Percentiles rank a stretch among this genome's conserved stretches.
These are phyloP conservation scores for Galerucella nymphaeae DNA, from an alignment of 2,888 invertebrate genomes.

Conservation along the genomic window DNA sequence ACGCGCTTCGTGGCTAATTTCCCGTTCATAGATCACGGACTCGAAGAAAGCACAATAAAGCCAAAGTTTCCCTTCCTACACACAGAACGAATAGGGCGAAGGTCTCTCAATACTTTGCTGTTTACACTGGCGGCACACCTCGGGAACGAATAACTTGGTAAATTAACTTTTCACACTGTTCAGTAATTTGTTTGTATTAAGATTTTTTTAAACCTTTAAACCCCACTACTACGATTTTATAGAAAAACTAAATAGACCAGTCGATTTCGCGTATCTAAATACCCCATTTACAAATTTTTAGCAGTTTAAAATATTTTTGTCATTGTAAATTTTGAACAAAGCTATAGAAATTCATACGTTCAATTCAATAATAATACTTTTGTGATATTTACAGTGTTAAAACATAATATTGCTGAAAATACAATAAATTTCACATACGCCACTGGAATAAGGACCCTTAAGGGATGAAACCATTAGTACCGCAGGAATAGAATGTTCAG, in stretches of 20 bases:
- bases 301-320: too few species aligned
- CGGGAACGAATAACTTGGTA: not conserved
- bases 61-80: slow-evolving; percentile 23
- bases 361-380: too few species aligned
- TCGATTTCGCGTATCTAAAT: too few species aligned
- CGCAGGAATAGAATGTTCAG: not conserved
- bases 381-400: too few species aligned
- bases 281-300: too few species aligned
- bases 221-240: too few species aligned
- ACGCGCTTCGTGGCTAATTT: slow-evolving; percentile 28
- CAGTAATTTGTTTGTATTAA: not conserved
- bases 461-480: not conserved
- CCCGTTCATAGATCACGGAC: slow-evolving; percentile 32
- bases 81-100: slow-evolving; percentile 5
- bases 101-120: slow-evolving; percentile 21
- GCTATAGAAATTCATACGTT: too few species aligned
- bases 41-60: slow-evolving; percentile 22
- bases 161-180: not conserved
- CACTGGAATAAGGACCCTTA: not conserved
- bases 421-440: not conserved
- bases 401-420: not conserved
- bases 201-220: too few species aligned
- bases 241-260: too few species aligned
- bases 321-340: too few species aligned
- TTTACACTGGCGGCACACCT: slow-evolving; percentile 7